Evolutionary conservation across 2,113 vertebrate species (phyloP), one percentile per base, ranked within the genome.

Genomic region (Gasterosteus nipponicus): DNA sequence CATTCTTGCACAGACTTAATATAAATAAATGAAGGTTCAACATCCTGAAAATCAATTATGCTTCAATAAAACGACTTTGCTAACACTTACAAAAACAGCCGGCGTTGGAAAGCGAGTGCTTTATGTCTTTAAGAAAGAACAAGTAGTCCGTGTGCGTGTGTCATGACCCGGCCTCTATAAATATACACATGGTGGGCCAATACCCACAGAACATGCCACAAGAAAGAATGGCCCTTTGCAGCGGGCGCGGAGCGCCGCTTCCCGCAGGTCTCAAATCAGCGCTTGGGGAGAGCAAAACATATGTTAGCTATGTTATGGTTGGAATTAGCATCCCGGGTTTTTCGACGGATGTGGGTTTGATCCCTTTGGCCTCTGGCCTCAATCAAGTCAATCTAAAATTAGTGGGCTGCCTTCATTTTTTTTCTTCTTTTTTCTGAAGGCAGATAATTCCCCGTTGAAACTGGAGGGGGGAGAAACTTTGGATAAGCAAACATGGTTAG

Each of bases 261-360:
- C 75, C 10, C 82, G 88, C 89, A 77, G 85, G 71, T 82, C 90
- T 90, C 90, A 89, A 93, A 92, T 93, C 93, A 93, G 92, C 69
- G 69, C 89, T 85, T 78, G 83, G 80, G 86, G 78, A 89, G 89
- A 88, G 90, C 90, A 91, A 89, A 93, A 92, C 93, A 94, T 61
- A 93, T 93, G 93, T 92, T 93, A 90, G 91, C 91, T 76, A 73
- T 94, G 93, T 95, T 95, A 92, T 93, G 93, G 91, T 94, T 93
- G 91, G 92, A 92, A 93, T 94, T 92, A 90, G 86, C 82, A 83
- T 91, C 86, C 78, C 83, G 86, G 87, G 87, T 82, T 92, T 46
- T 87, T 86, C 74, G 83, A 77, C 89, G 92, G 94, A 95, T 94
- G 92, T 94, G 93, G 94, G 89, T 79, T 92, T 89, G 85, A 91